These are phyloP conservation scores for Channa maculata DNA, from an alignment of 2,113 vertebrate species.

Conservation along the genomic window DNA sequence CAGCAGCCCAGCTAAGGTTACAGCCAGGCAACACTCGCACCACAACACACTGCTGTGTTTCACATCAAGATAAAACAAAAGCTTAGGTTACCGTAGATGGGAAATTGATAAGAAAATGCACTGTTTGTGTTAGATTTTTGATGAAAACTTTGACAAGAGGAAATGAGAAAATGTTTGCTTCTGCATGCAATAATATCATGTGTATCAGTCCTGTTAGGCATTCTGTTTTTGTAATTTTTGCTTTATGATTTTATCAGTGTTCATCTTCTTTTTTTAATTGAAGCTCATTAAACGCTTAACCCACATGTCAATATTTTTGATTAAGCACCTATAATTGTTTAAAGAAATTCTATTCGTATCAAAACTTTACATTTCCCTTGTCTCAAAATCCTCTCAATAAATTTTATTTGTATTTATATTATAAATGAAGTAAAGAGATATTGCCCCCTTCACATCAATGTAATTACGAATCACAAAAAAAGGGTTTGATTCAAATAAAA, in stretches of 20 bases:
- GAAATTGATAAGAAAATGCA: constrained; percentile 69
- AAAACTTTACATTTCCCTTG: constrained; percentile 56
- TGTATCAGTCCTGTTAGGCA: constrained; percentile 45
- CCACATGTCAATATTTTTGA: constrained; percentile 66
- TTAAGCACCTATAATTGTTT: constrained; percentile 64
- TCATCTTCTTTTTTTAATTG: constrained; percentile 69
- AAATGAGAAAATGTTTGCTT: constrained; percentile 76
- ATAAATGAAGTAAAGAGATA: constrained; percentile 72
- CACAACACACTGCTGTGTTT: constrained; percentile 30
- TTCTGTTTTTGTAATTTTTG: constrained; percentile 56
- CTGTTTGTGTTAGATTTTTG: constrained; percentile 56
- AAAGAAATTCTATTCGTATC: constrained; percentile 60
- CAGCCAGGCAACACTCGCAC: constrained; percentile 34
- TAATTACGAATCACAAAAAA: constrained; percentile 83
- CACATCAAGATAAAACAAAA: constrained; percentile 76
- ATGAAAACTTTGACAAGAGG: constrained; percentile 71
- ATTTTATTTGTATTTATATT: constrained; percentile 74
- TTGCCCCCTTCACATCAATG: constrained; percentile 75
- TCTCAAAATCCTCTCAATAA: constrained; percentile 63
- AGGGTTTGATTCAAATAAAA: constrained; percentile 83
- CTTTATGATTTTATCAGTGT: constrained; percentile 55
- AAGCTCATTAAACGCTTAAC: constrained; percentile 73
- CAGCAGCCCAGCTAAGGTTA: constrained; percentile 70
- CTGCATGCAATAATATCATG: constrained; percentile 50
- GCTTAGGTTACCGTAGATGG: constrained; percentile 72